phyloP scores from a whole-genome alignment of 2,888 invertebrate genomes.

The Diaphora mendica region DNA sequence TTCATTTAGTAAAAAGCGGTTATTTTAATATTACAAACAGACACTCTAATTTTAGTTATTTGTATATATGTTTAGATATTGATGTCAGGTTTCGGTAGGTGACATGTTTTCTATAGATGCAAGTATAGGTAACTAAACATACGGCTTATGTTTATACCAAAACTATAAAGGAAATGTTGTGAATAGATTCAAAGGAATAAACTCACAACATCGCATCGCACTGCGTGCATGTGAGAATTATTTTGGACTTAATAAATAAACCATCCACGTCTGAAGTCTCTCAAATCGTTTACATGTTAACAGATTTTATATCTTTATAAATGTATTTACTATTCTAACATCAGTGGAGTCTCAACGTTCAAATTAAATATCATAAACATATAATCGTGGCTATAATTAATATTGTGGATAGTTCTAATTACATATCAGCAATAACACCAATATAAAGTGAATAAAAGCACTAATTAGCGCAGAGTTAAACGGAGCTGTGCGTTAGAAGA shows the following conservation, averaged over 20 bases:
- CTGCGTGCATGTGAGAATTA: neutral
- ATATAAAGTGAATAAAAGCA: constrained; percentile 69
- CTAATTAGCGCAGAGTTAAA: constrained; percentile 61
- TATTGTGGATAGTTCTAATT: constrained; percentile 60
- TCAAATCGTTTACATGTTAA: constrained; percentile 21
- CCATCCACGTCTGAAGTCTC: constrained; percentile 8
- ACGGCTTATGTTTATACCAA: neutral
- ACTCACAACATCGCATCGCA: neutral
- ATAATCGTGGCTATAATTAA: constrained; percentile 64
- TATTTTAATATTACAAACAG: no score
- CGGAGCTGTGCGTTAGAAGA: constrained; percentile 55
- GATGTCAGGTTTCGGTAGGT: no score
- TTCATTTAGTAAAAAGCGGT: no score
- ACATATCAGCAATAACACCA: constrained; percentile 57
- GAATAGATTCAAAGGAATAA: neutral
- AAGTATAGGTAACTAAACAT: neutral
- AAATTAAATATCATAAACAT: constrained; percentile 75
- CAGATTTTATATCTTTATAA: constrained; percentile 25
- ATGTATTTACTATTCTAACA: constrained; percentile 24
- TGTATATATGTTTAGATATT: no score
- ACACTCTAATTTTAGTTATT: no score
- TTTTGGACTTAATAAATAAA: constrained; percentile 6
- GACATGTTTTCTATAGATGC: no score
- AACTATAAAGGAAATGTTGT: constrained; percentile 2
- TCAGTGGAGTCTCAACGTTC: constrained; percentile 47